Base-by-base conservation (phyloP, 2,888 invertebrate species). In the Drosophila formosana region DNA sequence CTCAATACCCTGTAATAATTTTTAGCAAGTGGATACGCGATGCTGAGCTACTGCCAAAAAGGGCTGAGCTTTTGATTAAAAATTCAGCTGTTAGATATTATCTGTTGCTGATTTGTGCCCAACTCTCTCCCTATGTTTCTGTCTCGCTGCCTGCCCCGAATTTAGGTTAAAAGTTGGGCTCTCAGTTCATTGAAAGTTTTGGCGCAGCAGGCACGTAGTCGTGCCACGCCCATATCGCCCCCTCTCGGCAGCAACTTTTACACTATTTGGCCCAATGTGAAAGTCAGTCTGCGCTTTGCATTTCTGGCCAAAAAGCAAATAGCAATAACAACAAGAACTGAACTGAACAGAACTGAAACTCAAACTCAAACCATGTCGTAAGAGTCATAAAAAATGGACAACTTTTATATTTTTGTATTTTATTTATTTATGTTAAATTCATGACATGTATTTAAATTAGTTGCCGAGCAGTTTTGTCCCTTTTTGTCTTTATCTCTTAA, bases 391-490 rank as follows among this genome's bases (percentile, higher is more conserved):
- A 78, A 75, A 75, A 66, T 68, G 76, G 72, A 26, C 41, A 68
- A 76, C 70, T 66, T 77, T 73, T 76, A 49, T 58, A 55, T 66
- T 55, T 45, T 39, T 58, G 46, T 52, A 62, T 57, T 52, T 70
- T 66, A 71, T 71, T 67, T 82, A 82, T 78, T 82, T 82, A 86
- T 82, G 86, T 75, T 78, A 85, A 82, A 86, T 82, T 83, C 86
- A 86, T 83, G 82, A 86, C 77, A 76, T 76, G 75, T 82, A 81
- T 86, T 82, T 81, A 85, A 85, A 85, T 82, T 85, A 86, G 83
- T 83, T 85, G 74, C 68, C 69, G 39, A 73, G 60, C 83, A 76
- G 86, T 83, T 82, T 80, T 80, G 78, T 61, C 50, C 77, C 78
- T 78, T 78, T 71, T 58, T 41, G 23, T 63, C 63, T 56, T 41